Evolutionary conservation across 2,113 vertebrate genomes (phyloP), one percentile per base, ranked within the genome.

Genomic region (Emydura subglobosa): DNA sequence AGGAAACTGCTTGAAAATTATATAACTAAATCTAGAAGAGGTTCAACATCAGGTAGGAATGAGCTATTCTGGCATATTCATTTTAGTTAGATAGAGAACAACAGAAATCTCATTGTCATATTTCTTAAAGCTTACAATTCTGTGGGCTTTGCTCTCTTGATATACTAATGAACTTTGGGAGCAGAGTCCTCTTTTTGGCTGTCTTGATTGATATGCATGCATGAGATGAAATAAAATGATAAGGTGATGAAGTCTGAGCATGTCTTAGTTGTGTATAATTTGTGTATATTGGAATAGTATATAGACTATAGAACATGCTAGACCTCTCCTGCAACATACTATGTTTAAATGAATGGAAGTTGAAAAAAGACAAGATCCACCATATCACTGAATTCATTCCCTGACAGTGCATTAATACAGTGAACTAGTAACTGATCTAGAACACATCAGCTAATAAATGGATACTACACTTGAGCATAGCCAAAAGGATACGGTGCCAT

Each of bases 1-100:
- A 95, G n/a, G 76, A 97, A 88, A 89, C 97, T 98, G 44, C 96
- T 98, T 86, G 29, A 92, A 91, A 93, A 39, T 74, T 97, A 95
- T 6, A 0, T 96, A 85, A 44, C 57, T 86, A 94, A 97, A 88
- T 93, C 42, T 54, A 54, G 82, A 89, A 94, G 68, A 85, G 0
- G 1, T 49, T 91, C 94, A 94, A 13, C 1, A 87, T 72, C 97
- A 97, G 97, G 98, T 98, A 97, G 90, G 96, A 91, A 54, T 94
- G 17, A 87, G 81, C 55, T 91, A 8, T 34, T 80, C 8, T 94
- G 10, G 90, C 19, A 5, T 25, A 74, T 16, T 34, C 7, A 1
- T 93, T 54, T 27, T 44, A 29, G 4, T 12, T 89, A 39, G 14
- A 53, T 79, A 86, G 12, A 94, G 39, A 87, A 27, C 85, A 90